Base-by-base conservation (phyloP, 2,888 invertebrate species). In the Diachrysia chrysitis region DNA sequence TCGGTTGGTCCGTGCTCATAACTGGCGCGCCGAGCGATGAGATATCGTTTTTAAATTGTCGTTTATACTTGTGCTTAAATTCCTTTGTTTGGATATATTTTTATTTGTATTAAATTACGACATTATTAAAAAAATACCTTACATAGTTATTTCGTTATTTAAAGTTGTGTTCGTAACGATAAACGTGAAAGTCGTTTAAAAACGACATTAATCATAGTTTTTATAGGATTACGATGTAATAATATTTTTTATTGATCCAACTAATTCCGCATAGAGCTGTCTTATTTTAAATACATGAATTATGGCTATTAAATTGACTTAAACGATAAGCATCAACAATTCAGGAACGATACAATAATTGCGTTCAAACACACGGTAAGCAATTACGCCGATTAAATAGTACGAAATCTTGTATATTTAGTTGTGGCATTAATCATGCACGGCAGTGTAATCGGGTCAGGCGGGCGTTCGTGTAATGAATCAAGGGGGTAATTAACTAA, bases 401-500 rank as follows among this genome's bases (percentile, higher is more conserved):
- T 86, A 87, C 86, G 82, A 88, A 91, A 90, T 88, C 83, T 88
- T 87, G 87, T 88, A 85, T 80, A 86, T 86, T 87, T 86, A 83
- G 85, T 76, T 82, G 86, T 80, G 69, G 81, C 89, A 91, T 94
- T 93, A 90, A 93, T 94, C 92, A 92, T 90, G 89, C 79, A 78
- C 73, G 76, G 78, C 88, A 82, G 87, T 91, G 89, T 88, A 90
- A 90, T 79, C 87, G 86, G 90, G 89, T 84, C 87, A 87, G 82
- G 69, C 85, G 81, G 81, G 72, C 79, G 83, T 81, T 81, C 78
- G 80, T 81, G 87, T 89, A 91, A 93, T 93, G 92, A 92, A 93
- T 93, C 92, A 90, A 91, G 83, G 73, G 78, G 82, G 89, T 92
- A 93, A 93, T 93, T 93, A 94, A 93, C 89, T 86, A 86, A 87